Conservation (phyloP, 1,140 invertebrate genomes). For the Procambarus virginalis region DNA sequence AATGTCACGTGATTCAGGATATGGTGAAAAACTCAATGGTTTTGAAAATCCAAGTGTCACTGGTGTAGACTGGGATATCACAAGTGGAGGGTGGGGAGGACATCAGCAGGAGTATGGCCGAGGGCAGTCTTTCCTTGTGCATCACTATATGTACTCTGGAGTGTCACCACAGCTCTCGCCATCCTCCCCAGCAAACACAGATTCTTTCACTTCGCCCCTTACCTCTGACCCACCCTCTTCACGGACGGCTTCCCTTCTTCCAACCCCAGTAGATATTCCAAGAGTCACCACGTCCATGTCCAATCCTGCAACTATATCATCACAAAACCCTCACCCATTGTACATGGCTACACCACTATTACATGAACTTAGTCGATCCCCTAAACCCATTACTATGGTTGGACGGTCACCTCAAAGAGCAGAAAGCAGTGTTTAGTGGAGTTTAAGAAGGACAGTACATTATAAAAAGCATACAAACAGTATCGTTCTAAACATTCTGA, state of each 20-base stretch:
- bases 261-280: conserved; percentile 46
- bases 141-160: conserved; percentile 71
- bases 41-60: conserved; percentile 70
- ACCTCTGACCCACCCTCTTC: conserved; percentile 57
- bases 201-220: conserved; percentile 54
- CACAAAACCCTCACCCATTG: conserved; percentile 52
- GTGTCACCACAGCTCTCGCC: conserved; percentile 61
- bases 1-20: conserved; percentile 70
- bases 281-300: not conserved
- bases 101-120: conserved; percentile 72
- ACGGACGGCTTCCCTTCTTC: conserved; percentile 20
- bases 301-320: not conserved
- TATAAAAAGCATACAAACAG: not conserved
- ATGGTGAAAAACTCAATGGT: conserved; percentile 71
- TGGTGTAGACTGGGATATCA: conserved; percentile 67
- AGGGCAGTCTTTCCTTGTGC: conserved; percentile 67
- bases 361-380: conserved; percentile 51
- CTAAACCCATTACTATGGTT: conserved; percentile 26
- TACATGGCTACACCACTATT: conserved; percentile 63
- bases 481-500: not conserved
- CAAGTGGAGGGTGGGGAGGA: conserved; percentile 63
- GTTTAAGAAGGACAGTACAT: not conserved
- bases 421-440: conserved; percentile 54
- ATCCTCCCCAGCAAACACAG: conserved; percentile 50
- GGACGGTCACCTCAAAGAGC: conserved; percentile 40